These are phyloP conservation scores for Ophion costatus DNA, from an alignment of 2,888 invertebrate genomes.

Conservation along the genomic window DNA sequence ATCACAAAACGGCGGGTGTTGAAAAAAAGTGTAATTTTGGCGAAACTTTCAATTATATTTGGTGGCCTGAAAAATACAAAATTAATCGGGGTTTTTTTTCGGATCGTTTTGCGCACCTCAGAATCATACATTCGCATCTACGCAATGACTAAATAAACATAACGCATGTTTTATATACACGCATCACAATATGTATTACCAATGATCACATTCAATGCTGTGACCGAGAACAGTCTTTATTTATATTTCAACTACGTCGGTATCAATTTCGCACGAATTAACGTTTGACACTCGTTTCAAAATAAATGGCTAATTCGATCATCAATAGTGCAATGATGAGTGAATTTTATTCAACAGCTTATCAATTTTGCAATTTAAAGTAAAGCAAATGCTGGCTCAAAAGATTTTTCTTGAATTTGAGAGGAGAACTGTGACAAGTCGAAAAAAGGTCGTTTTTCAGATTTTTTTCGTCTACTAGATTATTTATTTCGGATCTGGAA, in stretches of 20 bases:
- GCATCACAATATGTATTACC: background rate
- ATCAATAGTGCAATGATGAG: background rate
- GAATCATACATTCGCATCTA: conserved; percentile 25
- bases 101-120: background rate
- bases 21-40: too few relatives aligned
- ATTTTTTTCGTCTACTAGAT: too few relatives aligned
- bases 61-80: background rate
- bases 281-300: background rate
- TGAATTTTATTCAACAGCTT: background rate
- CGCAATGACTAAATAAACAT: background rate
- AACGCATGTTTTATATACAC: background rate
- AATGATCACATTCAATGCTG: background rate
- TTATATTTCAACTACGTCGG: background rate
- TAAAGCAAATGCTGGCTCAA: background rate
- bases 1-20: too few relatives aligned
- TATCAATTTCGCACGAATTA: background rate
- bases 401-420: background rate
- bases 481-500: too few relatives aligned
- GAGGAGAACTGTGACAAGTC: too few relatives aligned
- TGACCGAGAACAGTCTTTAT: background rate
- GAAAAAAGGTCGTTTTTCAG: too few relatives aligned
- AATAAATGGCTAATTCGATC: background rate
- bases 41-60: too few relatives aligned
- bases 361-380: background rate
- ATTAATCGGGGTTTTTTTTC: background rate